Evolutionary conservation across 1,140 invertebrate species (phyloP), one percentile per base, ranked within the genome.

Genomic region (Chironomus striatipennis): DNA sequence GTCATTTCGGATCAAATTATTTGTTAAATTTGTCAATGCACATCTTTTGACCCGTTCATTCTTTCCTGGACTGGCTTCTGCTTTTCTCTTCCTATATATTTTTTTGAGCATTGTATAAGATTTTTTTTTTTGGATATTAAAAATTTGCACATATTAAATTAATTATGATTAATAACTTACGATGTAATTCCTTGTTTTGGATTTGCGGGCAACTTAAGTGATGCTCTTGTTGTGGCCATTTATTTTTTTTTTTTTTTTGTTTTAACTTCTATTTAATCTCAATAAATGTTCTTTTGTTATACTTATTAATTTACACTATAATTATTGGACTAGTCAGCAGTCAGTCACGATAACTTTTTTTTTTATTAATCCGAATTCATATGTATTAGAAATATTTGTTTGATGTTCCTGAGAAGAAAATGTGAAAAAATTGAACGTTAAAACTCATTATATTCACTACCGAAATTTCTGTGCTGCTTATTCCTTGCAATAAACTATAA

Each of bases 21-120:
- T 91, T 7, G 89, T 90, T 24, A 91, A 84, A 78, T 91, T 90
- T 75, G 87, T 88, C 77, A 91, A 84, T 0, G 87, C 88, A 57
- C 86, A 87, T 77, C 88, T 81, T 77, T 89, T 90, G 43, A 81
- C 78, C 2, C 65, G 65, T 12, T 82, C 81, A 75, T 82, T 82
- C n/a, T 81, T 81, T 7, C 79, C 78, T 12, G 81, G 81, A 74
- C 81, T 82, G 20, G 79, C 76, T 15, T 82, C 81, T 47, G 81
- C 81, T 76, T 82, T 82, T 64, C 81, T 80, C 74, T 82, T 82
- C 7, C 77, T 73, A 34, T 81, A 20, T 15, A 70, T 9, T 20
- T 34, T 1, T 34, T 2, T 34, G 24, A 34, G 24, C 1, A 34
- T 5, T n/a, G 6, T 65, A 17, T 43, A 17, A 67, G 7, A 15